These are phyloP conservation scores for Papilio helenus DNA, from an alignment of 1,140 invertebrate genomes.

Conservation along the genomic window DNA sequence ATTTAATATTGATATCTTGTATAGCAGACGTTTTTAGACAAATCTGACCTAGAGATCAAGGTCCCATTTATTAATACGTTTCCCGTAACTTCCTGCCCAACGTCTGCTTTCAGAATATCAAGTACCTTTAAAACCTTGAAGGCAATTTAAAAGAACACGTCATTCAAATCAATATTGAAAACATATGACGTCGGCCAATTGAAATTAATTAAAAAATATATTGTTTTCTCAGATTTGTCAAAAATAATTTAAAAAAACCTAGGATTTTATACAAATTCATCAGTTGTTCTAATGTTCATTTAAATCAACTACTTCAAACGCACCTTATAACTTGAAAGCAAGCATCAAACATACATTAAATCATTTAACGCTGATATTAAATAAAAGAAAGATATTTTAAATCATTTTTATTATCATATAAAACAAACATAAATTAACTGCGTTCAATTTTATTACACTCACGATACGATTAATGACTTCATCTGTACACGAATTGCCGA, in stretches of 20 bases:
- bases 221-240: too few relatives aligned
- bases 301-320: too few relatives aligned
- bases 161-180: not conserved
- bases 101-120: slow-evolving; percentile 9
- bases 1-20: not conserved
- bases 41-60: slow-evolving; percentile 22
- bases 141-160: not conserved
- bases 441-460: slow-evolving; percentile 14
- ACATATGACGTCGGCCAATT: not conserved
- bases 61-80: slow-evolving; percentile 17
- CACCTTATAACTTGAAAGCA: too few relatives aligned
- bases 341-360: not conserved
- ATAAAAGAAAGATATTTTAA: slow-evolving; percentile 8
- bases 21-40: not conserved
- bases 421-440: slow-evolving; percentile 6
- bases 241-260: too few relatives aligned
- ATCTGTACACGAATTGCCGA: slow-evolving; percentile 6
- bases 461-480: slow-evolving; percentile 19
- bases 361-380: not conserved
- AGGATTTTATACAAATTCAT: too few relatives aligned
- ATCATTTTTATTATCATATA: slow-evolving; percentile 22
- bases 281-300: too few relatives aligned
- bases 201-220: not conserved
- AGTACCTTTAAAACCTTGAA: not conserved
- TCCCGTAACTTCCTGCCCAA: not conserved